A percentile compares a stretch with the other conserved stretches of the same genome.
These are phyloP conservation scores for Lymantria dispar DNA, from an alignment of 2,888 invertebrate species.

Conservation along the genomic window DNA sequence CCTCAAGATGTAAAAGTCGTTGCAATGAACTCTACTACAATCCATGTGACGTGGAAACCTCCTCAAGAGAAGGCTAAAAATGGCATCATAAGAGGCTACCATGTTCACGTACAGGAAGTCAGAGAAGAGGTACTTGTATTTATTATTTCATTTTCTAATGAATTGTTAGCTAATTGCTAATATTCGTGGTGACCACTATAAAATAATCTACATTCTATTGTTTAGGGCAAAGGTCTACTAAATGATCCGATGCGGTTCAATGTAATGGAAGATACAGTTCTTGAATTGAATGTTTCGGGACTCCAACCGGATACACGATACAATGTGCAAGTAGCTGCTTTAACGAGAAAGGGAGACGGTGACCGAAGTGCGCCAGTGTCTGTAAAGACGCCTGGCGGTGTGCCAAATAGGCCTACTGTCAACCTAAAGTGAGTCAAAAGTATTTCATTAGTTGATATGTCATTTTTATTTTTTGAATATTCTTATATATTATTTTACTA, in stretches of 20 bases:
- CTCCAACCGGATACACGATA: constrained; percentile 98
- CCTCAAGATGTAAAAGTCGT: constrained; percentile 95
- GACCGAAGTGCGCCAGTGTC: constrained; percentile 93
- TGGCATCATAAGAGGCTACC: constrained; percentile 98
- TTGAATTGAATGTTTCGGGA: constrained; percentile 92
- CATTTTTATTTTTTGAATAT: constrained; percentile 12
- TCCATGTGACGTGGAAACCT: constrained; percentile 97
- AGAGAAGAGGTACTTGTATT: constrained; percentile 86
- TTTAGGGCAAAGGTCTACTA: constrained; percentile 88
- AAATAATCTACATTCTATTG: neutral
- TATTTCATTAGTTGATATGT: constrained; percentile 21
- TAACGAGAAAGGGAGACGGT: constrained; percentile 98
- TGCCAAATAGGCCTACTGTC: constrained; percentile 92
- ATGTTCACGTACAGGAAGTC: constrained; percentile 96
- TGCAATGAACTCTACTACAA: constrained; percentile 97
- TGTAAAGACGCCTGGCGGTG: constrained; percentile 96
- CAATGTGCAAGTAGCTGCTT: constrained; percentile 96
- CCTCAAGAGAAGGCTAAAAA: constrained; percentile 95
- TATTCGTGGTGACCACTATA: neutral
- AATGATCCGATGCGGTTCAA: constrained; percentile 95
- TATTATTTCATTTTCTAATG: neutral
- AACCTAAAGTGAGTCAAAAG: constrained; percentile 86
- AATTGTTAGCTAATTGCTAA: neutral
- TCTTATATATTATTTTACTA: constrained; percentile 16
- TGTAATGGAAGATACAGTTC: constrained; percentile 89